Evolutionary conservation across 2,888 invertebrate species (phyloP), one percentile per base, ranked within the genome.

Genomic region (Molorchus minor): DNA sequence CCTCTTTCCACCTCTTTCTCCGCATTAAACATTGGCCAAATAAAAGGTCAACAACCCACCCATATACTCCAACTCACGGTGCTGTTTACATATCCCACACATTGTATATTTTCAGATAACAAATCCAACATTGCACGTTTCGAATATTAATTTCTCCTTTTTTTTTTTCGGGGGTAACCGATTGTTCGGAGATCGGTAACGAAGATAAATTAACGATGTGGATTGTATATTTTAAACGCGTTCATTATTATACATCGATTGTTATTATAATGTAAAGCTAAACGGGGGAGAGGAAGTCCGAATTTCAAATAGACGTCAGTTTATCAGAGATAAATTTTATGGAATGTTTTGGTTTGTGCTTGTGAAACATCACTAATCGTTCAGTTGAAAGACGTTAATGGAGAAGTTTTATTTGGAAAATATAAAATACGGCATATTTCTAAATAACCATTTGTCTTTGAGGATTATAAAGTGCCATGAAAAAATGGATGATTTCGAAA

Each of bases 101-200:
- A 57, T 38, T 51, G 56, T 57, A 38, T 57, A 57, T 57, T 44
- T 51, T 57, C 36, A 57, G 51, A 57, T 51, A 57, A 51, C 38
- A 51, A 47, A 57, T 36, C 51, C 49, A 51, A 51, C 56, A 51
- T 17, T 8, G 30, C 41, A 40, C 52, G 52, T 25, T 52, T 52
- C 15, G 40, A 52, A 52, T 52, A 52, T 36, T 41, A 52, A 52
- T 52, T 21, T 33, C 33, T 4, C n/a, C n/a, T n/a, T 47, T 15
- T 52, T 52, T 41, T 40, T 41, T 40, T 30, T 8, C 25, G 41
- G 29, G 41, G 41, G 41, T 40, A 29, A 51, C 44, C 25, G 40
- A 29, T 40, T 19, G 12, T 25, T 15, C 29, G 29, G 3, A 52
- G 52, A 52, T 52, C 30, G 16, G 16, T 30, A 17, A 16, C 30